These are phyloP conservation scores for Lophura nycthemera DNA, from an alignment of 2,113 vertebrate genomes.

Conservation along the genomic window DNA sequence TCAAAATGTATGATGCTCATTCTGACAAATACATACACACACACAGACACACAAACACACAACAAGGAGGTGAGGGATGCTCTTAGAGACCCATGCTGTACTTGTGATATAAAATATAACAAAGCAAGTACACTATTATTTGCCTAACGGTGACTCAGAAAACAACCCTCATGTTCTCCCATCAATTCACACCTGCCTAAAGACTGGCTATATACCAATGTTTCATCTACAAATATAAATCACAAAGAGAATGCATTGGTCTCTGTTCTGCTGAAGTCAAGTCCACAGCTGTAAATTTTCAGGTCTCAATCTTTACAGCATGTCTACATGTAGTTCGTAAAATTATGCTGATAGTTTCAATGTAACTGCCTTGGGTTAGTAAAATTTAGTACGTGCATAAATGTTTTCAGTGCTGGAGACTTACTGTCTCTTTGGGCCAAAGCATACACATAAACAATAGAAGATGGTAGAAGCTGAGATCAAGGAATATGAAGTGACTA, in stretches of 20 bases:
- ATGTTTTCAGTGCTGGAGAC: not conserved
- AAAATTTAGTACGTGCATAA: not conserved
- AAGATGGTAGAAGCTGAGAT: not conserved
- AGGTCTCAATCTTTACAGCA: not conserved
- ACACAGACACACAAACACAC: not conserved
- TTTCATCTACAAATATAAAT: not conserved
- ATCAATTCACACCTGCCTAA: not conserved
- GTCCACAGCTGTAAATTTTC: not conserved
- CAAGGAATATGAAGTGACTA: not conserved
- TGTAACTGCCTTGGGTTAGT: not conserved
- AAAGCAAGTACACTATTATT: not conserved
- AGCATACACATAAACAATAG: slow-evolving; percentile 2
- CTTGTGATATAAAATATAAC: not conserved
- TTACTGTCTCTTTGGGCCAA: not conserved
- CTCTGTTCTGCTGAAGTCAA: not conserved
- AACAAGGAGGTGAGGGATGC: not conserved
- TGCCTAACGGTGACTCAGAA: not conserved
- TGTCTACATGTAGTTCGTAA: not conserved
- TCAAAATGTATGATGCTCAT: not conserved
- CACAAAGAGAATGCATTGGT: not conserved
- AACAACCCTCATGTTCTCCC: not conserved
- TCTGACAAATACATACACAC: not conserved
- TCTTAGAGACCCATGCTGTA: not conserved
- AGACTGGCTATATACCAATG: not conserved
- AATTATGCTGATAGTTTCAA: not conserved